Evolutionary conservation across 2,113 vertebrate species (phyloP).

Genomic region (Ptyas mucosa): DNA sequence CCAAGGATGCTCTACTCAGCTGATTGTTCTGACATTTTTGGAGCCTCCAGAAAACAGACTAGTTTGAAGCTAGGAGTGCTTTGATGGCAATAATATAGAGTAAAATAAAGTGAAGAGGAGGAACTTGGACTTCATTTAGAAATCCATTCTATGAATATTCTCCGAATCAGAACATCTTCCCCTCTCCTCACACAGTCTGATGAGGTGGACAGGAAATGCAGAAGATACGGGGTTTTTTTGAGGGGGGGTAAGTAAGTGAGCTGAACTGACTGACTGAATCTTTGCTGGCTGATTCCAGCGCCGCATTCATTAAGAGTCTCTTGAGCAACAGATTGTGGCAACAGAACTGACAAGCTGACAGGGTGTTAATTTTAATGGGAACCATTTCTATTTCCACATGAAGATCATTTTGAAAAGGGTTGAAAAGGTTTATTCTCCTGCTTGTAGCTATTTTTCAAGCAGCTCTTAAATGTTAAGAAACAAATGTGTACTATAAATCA

Average conservation of each 20-base stretch:
- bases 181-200: background rate
- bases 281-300: background rate
- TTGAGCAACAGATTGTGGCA: background rate
- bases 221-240: too few species aligned
- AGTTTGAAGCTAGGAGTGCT: background rate
- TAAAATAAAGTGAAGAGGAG: background rate
- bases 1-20: background rate
- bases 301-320: background rate
- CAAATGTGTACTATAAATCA: background rate
- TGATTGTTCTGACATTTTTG: background rate
- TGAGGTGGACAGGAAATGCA: background rate
- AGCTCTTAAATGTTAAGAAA: background rate
- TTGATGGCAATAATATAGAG: background rate
- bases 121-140: background rate
- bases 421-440: background rate
- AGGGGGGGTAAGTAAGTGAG: accelerated
- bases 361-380: background rate
- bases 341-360: background rate
- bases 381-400: background rate
- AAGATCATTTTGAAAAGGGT: background rate
- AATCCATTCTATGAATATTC: background rate
- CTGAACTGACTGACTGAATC: background rate
- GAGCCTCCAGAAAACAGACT: background rate
- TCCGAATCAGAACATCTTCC: background rate
- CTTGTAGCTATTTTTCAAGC: conserved; percentile 14